Evolutionary conservation across 1,140 invertebrate genomes (phyloP), one percentile per base, ranked within the genome.

Genomic region (Phenacoccus solenopsis): DNA sequence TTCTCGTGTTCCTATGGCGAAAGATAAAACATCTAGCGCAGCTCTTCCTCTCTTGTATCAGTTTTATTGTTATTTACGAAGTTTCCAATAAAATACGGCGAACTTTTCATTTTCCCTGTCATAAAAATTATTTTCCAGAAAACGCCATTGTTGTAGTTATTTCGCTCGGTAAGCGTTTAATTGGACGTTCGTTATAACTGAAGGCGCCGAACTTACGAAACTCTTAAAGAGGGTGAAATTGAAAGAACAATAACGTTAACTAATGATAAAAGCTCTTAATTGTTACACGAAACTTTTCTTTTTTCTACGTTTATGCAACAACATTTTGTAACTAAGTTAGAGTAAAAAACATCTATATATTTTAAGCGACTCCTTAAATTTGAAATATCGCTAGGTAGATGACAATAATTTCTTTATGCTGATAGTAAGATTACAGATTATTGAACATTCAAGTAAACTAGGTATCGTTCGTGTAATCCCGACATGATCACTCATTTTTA

Each of bases 21-120:
- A 49, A 49, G 38, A 49, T 49, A 49, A 49, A 49, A 49, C 38
- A 49, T 49, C 38, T 49, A 4, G 38, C 20, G 5, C 12, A 16
- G 4, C 5, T 49, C 20, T 49, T 49, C 16, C 38, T 49, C 38
- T 10, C 16, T 49, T 49, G 38, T 49, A 49, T 49, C 38, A 49
- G 38, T 49, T 49, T 49, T 49, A 49, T 49, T 49, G 38, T 49
- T 49, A 49, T 49, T 49, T 49, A 49, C 38, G 38, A 49, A 49
- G 38, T 49, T 49, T 49, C 38, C 38, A 49, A 49, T 49, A 49
- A 49, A 49, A 49, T 49, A 49, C 38, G 38, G 20, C 12, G 12
- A 49, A 49, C 38, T 49, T 49, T 49, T 49, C 38, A 49, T 49
- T 49, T 49, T n/a, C 38, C 38, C 16, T n/a, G 38, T 49, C 38